A percentile compares a stretch with the other conserved stretches of the same genome.
Conservation (phyloP, 2,113 vertebrate genomes). For the Poeciliopsis prolifica region DNA sequence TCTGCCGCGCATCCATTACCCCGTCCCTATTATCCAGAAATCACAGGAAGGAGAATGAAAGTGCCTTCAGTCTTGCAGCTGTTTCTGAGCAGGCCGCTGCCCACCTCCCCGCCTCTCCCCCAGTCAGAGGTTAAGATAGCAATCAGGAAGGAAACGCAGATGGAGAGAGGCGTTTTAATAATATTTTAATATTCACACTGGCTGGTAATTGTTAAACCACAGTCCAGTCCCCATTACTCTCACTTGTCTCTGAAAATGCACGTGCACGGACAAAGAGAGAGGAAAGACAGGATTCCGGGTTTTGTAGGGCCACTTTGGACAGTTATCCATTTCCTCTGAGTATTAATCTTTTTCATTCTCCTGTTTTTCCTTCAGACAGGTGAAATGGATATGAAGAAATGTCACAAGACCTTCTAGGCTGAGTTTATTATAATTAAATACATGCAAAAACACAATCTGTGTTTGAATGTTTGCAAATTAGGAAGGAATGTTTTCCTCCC, state of each 20-base stretch:
- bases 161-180: conserved; percentile 99
- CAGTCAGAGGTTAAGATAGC: conserved; percentile 99
- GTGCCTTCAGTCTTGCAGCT: conserved; percentile 65
- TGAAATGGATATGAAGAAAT: not conserved
- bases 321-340: not conserved
- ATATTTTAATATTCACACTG: conserved; percentile 99
- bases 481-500: too few species aligned
- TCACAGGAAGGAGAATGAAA: conserved; percentile 98
- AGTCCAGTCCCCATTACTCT: conserved; percentile 88
- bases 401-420: not conserved
- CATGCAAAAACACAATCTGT: too few species aligned
- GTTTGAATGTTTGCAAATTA: too few species aligned
- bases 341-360: not conserved
- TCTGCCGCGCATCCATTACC: conserved; percentile 99
- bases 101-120: conserved; percentile 78
- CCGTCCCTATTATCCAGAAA: conserved; percentile 96
- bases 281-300: conserved; percentile 6
- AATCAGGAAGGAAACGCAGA: conserved; percentile 94
- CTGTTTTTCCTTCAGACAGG: not conserved
- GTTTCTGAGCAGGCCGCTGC: conserved; percentile 53
- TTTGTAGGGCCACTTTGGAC: not conserved
- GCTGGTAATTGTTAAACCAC: conserved; percentile 98
- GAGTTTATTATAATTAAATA: too few species aligned
- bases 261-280: conserved; percentile 83
- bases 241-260: conserved; percentile 78